These are phyloP conservation scores for Agrilus mali DNA, from an alignment of 2,888 invertebrate species.

Conservation along the genomic window DNA sequence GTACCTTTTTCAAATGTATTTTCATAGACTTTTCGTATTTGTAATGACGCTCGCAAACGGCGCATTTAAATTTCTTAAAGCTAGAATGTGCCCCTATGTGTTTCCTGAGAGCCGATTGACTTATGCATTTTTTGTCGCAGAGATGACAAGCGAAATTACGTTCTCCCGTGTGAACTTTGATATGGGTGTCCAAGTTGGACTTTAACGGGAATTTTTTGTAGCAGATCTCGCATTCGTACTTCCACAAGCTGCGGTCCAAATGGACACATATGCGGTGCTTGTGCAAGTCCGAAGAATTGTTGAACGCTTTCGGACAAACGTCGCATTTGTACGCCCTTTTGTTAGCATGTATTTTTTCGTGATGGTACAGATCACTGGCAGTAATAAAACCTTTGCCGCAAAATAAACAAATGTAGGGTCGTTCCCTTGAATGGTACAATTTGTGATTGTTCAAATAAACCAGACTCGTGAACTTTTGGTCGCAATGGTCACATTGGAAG, in stretches of 20 bases:
- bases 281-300: constrained; percentile 28
- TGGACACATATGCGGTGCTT: constrained; percentile 30
- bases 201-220: constrained; percentile 25
- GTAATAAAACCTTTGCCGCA: constrained; percentile 35
- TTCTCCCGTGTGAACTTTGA: constrained; percentile 27
- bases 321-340: constrained; percentile 26
- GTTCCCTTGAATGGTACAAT: constrained; percentile 21
- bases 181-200: constrained; percentile 26
- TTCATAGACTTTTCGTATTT: constrained; percentile 37
- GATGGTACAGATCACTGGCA: constrained; percentile 27
- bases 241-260: constrained; percentile 24
- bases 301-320: constrained; percentile 27
- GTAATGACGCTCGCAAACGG: constrained; percentile 40
- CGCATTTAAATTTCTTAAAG: constrained; percentile 28
- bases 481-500: constrained; percentile 24
- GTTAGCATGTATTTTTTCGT: constrained; percentile 29
- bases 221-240: constrained; percentile 25
- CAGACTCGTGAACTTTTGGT: constrained; percentile 24
- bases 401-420: constrained; percentile 26
- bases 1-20: constrained; percentile 37
- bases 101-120: constrained; percentile 21
- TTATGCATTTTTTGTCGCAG: constrained; percentile 25
- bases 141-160: constrained; percentile 26
- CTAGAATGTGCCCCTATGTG: constrained; percentile 26
- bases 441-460: constrained; percentile 27